Evolutionary conservation across 2,888 invertebrate species (phyloP), one percentile per base, ranked within the genome.

Genomic region (Yponomeuta malinellus): DNA sequence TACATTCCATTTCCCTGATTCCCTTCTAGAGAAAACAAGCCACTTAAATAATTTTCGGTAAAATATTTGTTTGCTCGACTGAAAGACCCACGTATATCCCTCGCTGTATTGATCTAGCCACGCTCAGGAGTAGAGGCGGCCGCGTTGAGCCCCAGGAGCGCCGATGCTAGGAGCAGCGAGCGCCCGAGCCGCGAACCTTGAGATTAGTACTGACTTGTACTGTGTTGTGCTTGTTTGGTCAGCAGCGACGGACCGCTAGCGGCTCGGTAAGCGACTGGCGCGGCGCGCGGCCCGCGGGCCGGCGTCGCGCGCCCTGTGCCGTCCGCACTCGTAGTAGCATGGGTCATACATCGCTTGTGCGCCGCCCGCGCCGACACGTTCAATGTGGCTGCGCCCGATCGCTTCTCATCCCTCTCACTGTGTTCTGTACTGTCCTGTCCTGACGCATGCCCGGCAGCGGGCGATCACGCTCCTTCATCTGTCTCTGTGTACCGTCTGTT

Each of bases 181-280:
- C 64, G 52, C 69, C 12, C 68, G 33, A 52, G 81, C 84, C 81
- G 52, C 52, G 52, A 87, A 84, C 80, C 83, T 86, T 84, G 85
- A 83, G 88, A 88, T 87, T 85, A 86, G 86, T 87, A 92, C 89
- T 91, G 90, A 91, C 86, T 81, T 88, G 89, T 88, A 88, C 89
- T 86, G 83, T 90, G 87, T 90, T 90, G 85, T 89, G 89, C 90
- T 92, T 91, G 89, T 90, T 90, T 90, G 91, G 90, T 90, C 91
- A 90, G 91, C 91, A 90, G 91, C 91, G 83, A 89, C 90, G 91
- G 91, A 90, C 88, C 90, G 90, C 86, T 90, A 92, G 90, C 87
- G 82, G 86, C 88, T 89, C 89, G 91, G 91, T 92, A 92, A 92
- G 91, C 89, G 86, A 86, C 81, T 15, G 23, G 31, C 70, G 67